Evolutionary conservation across 2,797 vertebrate genomes (phyloP), one percentile per base, ranked within the genome.

Genomic region (Gobionotothen gibberifrons): DNA sequence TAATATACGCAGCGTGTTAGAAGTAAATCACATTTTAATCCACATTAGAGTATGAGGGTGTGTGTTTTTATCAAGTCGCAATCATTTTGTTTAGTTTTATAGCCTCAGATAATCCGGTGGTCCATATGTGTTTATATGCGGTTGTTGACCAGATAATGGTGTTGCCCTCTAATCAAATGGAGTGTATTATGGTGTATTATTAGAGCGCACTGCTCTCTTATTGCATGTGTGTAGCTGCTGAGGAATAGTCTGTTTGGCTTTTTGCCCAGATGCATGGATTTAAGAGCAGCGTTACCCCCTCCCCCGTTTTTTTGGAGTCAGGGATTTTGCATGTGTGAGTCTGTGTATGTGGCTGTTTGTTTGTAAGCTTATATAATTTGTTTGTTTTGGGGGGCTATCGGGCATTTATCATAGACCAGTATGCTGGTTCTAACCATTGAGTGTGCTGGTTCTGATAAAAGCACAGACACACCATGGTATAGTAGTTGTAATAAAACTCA

Each of bases 211-310:
- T 75, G 49, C 69, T 76, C 74, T 76, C 64, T 85, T 74, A 74
- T 85, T 83, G 76, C 47, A 58, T 78, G 62, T 88, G 79, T 89
- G 87, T 83, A 81, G 92, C 85, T 91, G 74, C 68, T 80, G 82
- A 87, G 82, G 85, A 89, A 36, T 87, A 90, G 81, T 88, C 82
- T 81, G 79, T 75, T 91, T 93, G 91, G 90, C 83, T 83, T 82
- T 82, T 85, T 84, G 86, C 91, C 92, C 85, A 92, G 87, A 91
- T 90, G 86, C 86, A 89, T 90, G 83, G 86, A 90, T 90, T 91
- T 92, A 90, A 91, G 83, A 87, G 81, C 69, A 69, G 64, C 10
- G 22, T 57, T 57, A 32, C 56, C 51, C 71, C 70, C 60, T 51
- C 85, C 82, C 81, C 75, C 15, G 2, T 49, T 79, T 87, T 69